Percentiles rank a stretch among this genome's conserved stretches.
phyloP scores from a whole-genome alignment of 1,140 invertebrate species.

The Spodoptera frugiperda region DNA sequence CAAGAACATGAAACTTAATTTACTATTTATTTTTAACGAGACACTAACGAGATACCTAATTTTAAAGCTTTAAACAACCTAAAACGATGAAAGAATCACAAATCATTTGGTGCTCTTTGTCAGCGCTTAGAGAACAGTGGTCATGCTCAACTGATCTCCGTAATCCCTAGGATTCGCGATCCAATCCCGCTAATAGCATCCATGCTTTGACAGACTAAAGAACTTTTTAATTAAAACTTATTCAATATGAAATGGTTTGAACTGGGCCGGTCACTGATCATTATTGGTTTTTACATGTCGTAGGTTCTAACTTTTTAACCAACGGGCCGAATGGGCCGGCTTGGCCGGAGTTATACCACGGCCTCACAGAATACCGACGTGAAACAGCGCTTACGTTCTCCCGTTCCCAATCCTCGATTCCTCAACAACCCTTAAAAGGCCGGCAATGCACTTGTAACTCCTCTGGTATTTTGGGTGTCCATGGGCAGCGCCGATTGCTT shows the following conservation, averaged over 20 bases:
- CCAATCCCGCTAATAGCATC: slow-evolving; percentile 75
- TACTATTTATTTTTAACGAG: not conserved
- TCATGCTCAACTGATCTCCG: slow-evolving; percentile 5
- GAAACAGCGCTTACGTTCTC: too few species aligned
- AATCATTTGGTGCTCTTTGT: not conserved
- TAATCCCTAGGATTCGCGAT: slow-evolving; percentile 55
- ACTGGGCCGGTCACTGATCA: slow-evolving; percentile 63
- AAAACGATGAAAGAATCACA: not conserved
- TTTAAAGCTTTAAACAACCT: not conserved
- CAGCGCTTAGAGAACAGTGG: slow-evolving; percentile 3
- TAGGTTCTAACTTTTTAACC: slow-evolving; percentile 21
- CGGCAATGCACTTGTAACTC: too few species aligned
- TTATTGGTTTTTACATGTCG: slow-evolving; percentile 53
- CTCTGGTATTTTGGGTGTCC: too few species aligned
- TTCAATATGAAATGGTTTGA: slow-evolving; percentile 75
- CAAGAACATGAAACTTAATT: too few species aligned
- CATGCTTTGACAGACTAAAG: slow-evolving; percentile 65
- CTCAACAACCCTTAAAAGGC: too few species aligned
- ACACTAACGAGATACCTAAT: too few species aligned
- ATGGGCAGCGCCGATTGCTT: too few species aligned
- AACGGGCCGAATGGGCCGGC: too few species aligned
- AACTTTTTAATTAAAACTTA: slow-evolving; percentile 84
- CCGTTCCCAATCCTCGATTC: too few species aligned
- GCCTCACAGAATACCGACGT: too few species aligned
- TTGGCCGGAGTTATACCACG: too few species aligned